Evolutionary conservation across 2,888 invertebrate genomes (phyloP), one percentile per base, ranked within the genome.

Genomic region (Cheilosia vulpina): DNA sequence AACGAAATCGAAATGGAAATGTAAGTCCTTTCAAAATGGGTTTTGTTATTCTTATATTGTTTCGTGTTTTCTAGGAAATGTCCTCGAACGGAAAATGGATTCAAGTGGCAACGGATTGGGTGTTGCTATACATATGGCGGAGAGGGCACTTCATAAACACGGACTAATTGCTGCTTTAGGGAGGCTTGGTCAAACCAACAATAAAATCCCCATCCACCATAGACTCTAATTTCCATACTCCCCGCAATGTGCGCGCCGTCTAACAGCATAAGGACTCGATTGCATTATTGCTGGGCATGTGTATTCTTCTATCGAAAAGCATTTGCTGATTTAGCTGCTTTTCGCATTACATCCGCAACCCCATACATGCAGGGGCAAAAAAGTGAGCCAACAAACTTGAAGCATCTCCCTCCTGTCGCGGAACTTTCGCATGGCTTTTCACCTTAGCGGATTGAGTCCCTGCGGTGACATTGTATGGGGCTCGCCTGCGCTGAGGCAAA

Each of bases 291-390:
- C 62, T 62, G 53, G 41, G 41, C 31, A 38, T 69, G 43, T 21
- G 15, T 52, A 31, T 21, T 9, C n/a, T 62, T 68, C 41, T 50
- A 78, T 58, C 21, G 38, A 41, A 17, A 41, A 69, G 52, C 34
- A 68, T 72, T 68, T 73, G 83, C 83, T 83, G 79, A 83, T 68
- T 83, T 68, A 63, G 83, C 83, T 83, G 60, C 62, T 79, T 83
- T 83, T 68, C 62, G 62, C 55, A 68, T 68, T 55, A 47, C 19
- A 62, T 41, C 38, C 45, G 62, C 17, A 60, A 52, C n/a, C 27
- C 34, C 21, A 52, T 24, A 52, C 52, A 52, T 13, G 19, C 9
- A 47, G 47, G 47, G 31, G 71, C 62, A 57, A 65, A 72, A 82
- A 83, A 62, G 62, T 79, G 79, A 79, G 52, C 79, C 52, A 79